Evolutionary conservation across 2,888 invertebrate species (phyloP).

Genomic region (Napeogenes sylphis): DNA sequence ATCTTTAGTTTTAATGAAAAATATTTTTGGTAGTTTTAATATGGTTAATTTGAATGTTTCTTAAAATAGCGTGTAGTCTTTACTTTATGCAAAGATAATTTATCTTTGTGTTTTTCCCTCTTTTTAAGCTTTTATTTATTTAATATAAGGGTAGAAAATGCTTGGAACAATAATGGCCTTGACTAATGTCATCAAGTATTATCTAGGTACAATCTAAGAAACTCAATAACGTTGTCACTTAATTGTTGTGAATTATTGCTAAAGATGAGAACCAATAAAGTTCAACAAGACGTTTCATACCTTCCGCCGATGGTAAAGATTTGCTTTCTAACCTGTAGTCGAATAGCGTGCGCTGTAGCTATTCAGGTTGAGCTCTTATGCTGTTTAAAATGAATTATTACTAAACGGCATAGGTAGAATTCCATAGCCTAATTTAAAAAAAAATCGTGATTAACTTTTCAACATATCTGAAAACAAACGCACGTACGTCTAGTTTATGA

Average conservation of each 20-base stretch:
- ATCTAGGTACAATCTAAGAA: not conserved
- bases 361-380: conserved; percentile 26
- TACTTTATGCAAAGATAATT: not conserved
- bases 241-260: conserved; percentile 38
- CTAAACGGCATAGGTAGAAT: not conserved
- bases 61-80: not conserved
- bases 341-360: conserved; percentile 31
- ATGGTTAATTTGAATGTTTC: not conserved
- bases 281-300: conserved; percentile 53
- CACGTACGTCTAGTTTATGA: too few species aligned
- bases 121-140: not conserved
- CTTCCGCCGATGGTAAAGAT: conserved; percentile 56
- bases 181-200: not conserved
- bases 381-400: conserved; percentile 13
- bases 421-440: not conserved
- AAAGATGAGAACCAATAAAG: conserved; percentile 46
- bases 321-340: conserved; percentile 52
- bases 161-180: conserved; percentile 1
- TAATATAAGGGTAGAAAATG: not conserved
- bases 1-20: not conserved
- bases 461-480: too few species aligned
- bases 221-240: conserved; percentile 30
- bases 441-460: too few species aligned
- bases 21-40: not conserved
- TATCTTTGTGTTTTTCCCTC: not conserved